Evolutionary conservation across 2,888 invertebrate species (phyloP).

Genomic region (Phalera bucephala): DNA sequence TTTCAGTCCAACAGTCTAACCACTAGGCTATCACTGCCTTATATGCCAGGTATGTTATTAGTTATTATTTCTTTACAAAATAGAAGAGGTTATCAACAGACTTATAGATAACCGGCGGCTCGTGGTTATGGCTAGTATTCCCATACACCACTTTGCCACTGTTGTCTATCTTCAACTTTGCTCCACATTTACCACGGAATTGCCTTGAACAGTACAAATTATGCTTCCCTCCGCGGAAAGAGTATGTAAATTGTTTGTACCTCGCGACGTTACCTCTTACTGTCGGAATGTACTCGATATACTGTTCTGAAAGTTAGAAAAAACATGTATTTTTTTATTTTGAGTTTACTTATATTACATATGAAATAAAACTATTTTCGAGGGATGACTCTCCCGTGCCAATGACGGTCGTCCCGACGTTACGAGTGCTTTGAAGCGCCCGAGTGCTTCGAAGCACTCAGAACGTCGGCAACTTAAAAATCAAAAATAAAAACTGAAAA

Average conservation of each 20-base stretch:
- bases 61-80: neutral
- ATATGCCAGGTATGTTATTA: no score
- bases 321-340: neutral
- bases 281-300: constrained; percentile 10
- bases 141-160: constrained; percentile 3
- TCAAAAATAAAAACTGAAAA: no score
- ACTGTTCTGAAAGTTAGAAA: constrained; percentile 7
- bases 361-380: no score
- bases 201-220: constrained; percentile 11
- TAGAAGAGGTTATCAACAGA: neutral
- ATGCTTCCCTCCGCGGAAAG: constrained; percentile 4
- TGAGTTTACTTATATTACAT: no score
- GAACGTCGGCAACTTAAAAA: no score
- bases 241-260: constrained; percentile 14
- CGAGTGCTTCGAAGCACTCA: no score
- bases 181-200: constrained; percentile 11
- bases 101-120: neutral
- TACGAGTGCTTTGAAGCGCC: no score
- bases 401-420: no score
- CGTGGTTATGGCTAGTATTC: constrained; percentile 8
- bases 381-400: no score
- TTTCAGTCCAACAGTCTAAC: no score
- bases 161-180: constrained; percentile 11
- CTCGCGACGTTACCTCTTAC: constrained; percentile 10
- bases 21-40: no score